Evolutionary conservation across 2,113 vertebrate genomes (phyloP).

Genomic region (Sphaerodactylus townsendi): DNA sequence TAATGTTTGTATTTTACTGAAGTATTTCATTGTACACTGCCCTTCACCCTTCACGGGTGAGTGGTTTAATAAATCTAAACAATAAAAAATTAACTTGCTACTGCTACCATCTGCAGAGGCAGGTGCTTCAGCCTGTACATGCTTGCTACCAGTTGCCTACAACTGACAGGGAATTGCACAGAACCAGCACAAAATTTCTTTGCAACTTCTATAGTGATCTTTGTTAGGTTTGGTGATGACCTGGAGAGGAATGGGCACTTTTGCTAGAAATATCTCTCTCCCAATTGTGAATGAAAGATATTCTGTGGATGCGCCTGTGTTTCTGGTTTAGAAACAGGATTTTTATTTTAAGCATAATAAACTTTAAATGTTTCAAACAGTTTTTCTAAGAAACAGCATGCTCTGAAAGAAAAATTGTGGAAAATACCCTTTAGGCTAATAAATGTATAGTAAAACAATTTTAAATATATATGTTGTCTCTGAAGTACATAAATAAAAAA

Average conservation of each 20-base stretch:
- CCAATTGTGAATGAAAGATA: not conserved
- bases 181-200: not conserved
- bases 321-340: not conserved
- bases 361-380: not conserved
- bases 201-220: not conserved
- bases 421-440: not conserved
- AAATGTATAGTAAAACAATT: slow-evolving; percentile 17
- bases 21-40: too few relatives aligned
- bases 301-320: too few relatives aligned
- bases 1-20: too few relatives aligned
- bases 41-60: too few relatives aligned
- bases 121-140: not conserved
- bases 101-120: not conserved
- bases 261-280: not conserved
- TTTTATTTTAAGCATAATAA: not conserved
- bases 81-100: too few relatives aligned
- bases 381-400: not conserved
- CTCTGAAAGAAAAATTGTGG: slow-evolving; percentile 11
- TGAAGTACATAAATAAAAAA: not conserved
- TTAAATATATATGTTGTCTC: slow-evolving; percentile 10
- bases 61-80: too few relatives aligned
- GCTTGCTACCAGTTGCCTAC: not conserved
- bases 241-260: not conserved
- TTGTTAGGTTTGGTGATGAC: not conserved
- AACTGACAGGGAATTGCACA: too few relatives aligned